Evolutionary conservation across 2,113 vertebrate species (phyloP), one percentile per base, ranked within the genome.

Genomic region (Shinisaurus crocodilurus): DNA sequence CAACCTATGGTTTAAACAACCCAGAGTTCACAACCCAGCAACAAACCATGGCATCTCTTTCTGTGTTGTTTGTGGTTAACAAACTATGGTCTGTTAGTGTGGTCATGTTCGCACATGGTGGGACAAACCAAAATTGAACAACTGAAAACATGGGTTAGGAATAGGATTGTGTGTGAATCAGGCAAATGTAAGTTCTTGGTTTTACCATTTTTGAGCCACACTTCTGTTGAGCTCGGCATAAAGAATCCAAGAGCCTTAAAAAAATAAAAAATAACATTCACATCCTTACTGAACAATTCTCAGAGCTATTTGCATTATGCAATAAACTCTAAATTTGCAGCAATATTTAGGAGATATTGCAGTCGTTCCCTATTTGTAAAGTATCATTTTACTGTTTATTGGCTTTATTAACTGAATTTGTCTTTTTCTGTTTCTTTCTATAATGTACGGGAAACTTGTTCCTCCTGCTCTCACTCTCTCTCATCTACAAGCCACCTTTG

Each of bases 351-450:
- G 95, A 92, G 88, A 92, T 82, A 75, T 34, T 91, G 87, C 29
- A 92, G 87, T 79, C 83, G 43, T 92, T 81, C 90, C 67, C 90
- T 54, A 74, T 75, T 92, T 89, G 72, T 10, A 92, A 87, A 85
- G 91, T 92, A 54, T 45, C 69, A 5, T 83, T 82, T 76, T 92
- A 8, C 50, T 92, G 86, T 88, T 93, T 93, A 89, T n/a, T 94
- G 88, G 80, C 67, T 93, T 83, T 67, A 92, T 87, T 92, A 95
- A 93, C 67, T 90, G 89, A 81, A 95, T 95, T 87, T 94, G 92
- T 85, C 89, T 92, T 86, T 63, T 95, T 95, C 94, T 2, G 87
- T 92, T 95, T 94, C 6, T 91, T 95, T 94, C 6, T 92, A 81
- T 94, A 91, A 89, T 72, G 85, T 87, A 86, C 82, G 92, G 54